phyloP scores from a whole-genome alignment of 1,140 invertebrate species.

The Pantala flavescens region DNA sequence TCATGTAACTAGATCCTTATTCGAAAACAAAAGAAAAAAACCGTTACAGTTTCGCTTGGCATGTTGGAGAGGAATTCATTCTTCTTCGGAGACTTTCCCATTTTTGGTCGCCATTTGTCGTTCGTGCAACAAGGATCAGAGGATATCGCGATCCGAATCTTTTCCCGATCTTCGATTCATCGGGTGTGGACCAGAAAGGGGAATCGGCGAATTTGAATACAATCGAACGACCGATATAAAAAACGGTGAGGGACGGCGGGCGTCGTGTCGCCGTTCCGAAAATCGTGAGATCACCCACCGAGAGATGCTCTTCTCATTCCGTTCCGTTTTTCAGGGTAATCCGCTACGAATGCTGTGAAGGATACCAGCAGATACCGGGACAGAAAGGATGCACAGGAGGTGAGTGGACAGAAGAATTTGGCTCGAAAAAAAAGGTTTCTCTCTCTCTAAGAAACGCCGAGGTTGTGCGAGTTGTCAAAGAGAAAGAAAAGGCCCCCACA shows the following conservation, averaged over 20 bases:
- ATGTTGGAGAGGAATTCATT: no score
- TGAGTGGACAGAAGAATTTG: slow-evolving; percentile 24
- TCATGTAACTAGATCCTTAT: no score
- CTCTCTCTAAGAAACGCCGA: neutral
- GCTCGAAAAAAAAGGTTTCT: neutral
- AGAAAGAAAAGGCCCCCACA: neutral
- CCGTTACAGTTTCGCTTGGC: no score
- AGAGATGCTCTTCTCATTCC: neutral
- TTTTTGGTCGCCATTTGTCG: no score
- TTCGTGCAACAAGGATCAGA: neutral
- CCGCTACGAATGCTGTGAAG: slow-evolving; percentile 43
- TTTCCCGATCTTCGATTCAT: neutral
- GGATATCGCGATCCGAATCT: neutral
- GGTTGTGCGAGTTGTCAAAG: neutral
- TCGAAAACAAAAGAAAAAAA: no score
- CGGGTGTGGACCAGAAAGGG: neutral
- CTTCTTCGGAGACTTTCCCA: no score
- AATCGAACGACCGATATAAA: neutral
- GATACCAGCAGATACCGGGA: slow-evolving; percentile 34
- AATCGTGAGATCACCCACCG: neutral
- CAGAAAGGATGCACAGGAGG: slow-evolving; percentile 39
- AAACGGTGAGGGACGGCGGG: neutral
- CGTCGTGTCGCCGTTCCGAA: no score
- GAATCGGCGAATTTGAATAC: neutral
- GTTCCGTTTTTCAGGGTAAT: slow-evolving; percentile 31